Conservation (phyloP, 2,888 invertebrate genomes). For the Xestia ashworthii region DNA sequence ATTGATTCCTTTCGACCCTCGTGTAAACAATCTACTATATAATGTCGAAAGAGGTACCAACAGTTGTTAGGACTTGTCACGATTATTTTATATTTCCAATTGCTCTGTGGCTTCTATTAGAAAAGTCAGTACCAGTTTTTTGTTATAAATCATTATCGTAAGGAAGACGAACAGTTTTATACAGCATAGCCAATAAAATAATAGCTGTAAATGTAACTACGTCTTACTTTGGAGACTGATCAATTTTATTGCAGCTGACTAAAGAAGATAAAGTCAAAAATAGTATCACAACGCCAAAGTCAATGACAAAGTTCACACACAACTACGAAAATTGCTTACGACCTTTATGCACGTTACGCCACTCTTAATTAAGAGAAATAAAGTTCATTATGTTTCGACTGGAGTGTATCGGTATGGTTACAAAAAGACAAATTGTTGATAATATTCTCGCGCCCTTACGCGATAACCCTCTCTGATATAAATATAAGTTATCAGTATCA, state of each 20-base stretch:
- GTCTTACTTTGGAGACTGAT: conserved; percentile 16
- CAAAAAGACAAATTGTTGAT: conserved; percentile 51
- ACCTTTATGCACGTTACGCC: not conserved
- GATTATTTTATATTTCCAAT: not conserved
- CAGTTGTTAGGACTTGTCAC: not conserved
- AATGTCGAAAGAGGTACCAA: no score
- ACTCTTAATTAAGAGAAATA: not conserved
- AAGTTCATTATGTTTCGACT: not conserved
- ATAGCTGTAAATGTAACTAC: conserved; percentile 12
- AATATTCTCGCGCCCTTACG: conserved; percentile 48
- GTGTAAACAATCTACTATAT: no score
- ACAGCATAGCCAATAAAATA: not conserved
- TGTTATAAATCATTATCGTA: not conserved
- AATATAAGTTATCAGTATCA: conserved; percentile 35
- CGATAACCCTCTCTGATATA: conserved; percentile 57
- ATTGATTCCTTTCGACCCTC: no score
- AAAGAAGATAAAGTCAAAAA: conserved; percentile 33
- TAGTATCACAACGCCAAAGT: conserved; percentile 51
- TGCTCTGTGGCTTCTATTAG: not conserved
- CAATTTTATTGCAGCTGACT: conserved; percentile 40
- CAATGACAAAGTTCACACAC: conserved; percentile 51
- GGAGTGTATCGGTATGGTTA: not conserved
- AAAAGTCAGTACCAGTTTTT: not conserved
- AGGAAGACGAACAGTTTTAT: not conserved
- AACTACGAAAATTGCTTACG: conserved; percentile 7